Base-by-base conservation (phyloP, 2,888 invertebrate species). In the Amaurobius ferox region DNA sequence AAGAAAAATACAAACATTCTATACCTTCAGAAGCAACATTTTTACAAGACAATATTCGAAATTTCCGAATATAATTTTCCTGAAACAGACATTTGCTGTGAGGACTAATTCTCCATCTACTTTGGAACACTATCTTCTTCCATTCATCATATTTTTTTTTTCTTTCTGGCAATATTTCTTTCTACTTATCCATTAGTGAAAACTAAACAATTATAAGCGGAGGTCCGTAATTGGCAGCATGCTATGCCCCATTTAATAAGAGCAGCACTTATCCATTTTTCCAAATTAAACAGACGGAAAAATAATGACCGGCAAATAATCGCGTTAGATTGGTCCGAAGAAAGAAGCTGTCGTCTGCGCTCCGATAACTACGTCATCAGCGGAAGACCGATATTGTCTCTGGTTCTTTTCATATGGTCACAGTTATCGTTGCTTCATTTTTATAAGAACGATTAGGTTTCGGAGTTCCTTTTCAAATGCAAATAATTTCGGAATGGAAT, bases 121-220 rank as follows among this genome's bases (percentile, higher is more conserved):
- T n/a, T n/a, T n/a, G n/a, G n/a, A n/a, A n/a, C n/a, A n/a, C n/a
- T n/a, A n/a, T n/a, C n/a, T n/a, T n/a, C n/a, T n/a, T n/a, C n/a
- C n/a, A n/a, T n/a, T 35, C 9, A 35, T 35, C 35, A 7, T 35
- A 7, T 35, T 35, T 35, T 35, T 9, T 9, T 9, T 35, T 35
- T 35, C 35, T 35, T 9, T 35, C 9, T 35, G 5, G 35, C 9
- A 5, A 35, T 7, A 23, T 55, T 55, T 3, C 44, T 16, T 44
- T 35, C 35, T 16, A 44, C 13, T 44, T 44, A 44, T 44, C 44
- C 44, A 55, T 19, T 23, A 23, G 55, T 23, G 55, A 55, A 55
- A 55, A 55, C 55, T 55, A 55, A 55, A 55, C 55, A 55, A 55
- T 55, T 55, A 55, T 55, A 55, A 55, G 55, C 55, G 55, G 23